These are phyloP conservation scores for Hirtodrosophila histrioides DNA, from an alignment of 2,888 invertebrate genomes.

Conservation along the genomic window DNA sequence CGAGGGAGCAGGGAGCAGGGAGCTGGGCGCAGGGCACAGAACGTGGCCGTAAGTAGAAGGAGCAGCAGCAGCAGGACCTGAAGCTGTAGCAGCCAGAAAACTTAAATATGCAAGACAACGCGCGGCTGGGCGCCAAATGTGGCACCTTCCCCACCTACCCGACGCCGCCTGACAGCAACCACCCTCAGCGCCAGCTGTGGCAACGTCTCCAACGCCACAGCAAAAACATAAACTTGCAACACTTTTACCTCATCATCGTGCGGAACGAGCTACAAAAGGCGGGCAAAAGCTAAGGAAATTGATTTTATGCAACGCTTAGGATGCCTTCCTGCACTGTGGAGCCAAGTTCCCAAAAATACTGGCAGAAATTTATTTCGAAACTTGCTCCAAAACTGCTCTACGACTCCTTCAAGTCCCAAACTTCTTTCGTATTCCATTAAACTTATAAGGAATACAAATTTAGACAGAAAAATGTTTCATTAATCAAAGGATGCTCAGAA, in stretches of 20 bases:
- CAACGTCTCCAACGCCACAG: slow-evolving; percentile 4
- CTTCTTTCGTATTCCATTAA: too few species aligned
- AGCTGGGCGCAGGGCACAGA: too few species aligned
- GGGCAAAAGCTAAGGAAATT: slow-evolving; percentile 57
- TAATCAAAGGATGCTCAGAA: too few species aligned
- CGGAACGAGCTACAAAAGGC: slow-evolving; percentile 25
- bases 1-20: slow-evolving; percentile 11
- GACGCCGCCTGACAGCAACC: slow-evolving; percentile 3
- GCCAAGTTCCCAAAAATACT: too few species aligned
- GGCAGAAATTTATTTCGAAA: too few species aligned
- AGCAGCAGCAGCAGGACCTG: not conserved
- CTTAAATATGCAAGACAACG: slow-evolving; percentile 75
- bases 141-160: slow-evolving; percentile 25
- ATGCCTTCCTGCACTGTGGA: slow-evolving; percentile 7
- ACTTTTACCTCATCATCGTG: slow-evolving; percentile 72
- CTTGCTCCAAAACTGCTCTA: too few species aligned
- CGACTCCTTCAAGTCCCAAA: too few species aligned
- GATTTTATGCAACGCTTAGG: slow-evolving; percentile 71
- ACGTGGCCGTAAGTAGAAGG: not conserved
- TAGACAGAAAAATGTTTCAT: too few species aligned
- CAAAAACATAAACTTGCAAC: slow-evolving; percentile 60
- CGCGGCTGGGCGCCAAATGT: slow-evolving; percentile 70
- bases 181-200: slow-evolving; percentile 40
- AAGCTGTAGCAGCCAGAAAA: slow-evolving; percentile 15
- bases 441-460: too few species aligned